phyloP scores from a whole-genome alignment of 2,113 vertebrate genomes.

The Mesitornis unicolor region DNA sequence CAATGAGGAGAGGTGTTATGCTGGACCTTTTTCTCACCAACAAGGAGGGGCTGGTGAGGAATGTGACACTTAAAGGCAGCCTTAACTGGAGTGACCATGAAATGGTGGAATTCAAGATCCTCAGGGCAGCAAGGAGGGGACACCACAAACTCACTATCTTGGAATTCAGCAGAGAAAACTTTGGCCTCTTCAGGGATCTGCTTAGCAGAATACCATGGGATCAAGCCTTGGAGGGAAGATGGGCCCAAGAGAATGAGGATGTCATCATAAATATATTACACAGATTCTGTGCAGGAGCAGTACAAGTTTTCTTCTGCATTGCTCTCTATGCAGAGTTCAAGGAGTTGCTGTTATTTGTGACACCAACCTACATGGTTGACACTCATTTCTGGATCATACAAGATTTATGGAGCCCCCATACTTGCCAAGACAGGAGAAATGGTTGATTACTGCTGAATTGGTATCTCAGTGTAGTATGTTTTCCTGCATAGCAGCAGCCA shows the following conservation, averaged over 20 bases:
- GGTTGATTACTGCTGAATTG: not conserved
- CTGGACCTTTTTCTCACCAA: no score
- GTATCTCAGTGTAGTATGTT: not conserved
- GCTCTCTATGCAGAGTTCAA: not conserved
- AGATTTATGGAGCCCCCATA: not conserved
- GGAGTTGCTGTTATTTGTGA: not conserved
- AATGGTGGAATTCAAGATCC: no score
- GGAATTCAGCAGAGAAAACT: no score
- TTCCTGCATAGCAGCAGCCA: not conserved
- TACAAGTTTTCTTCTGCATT: not conserved
- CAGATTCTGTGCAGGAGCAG: not conserved
- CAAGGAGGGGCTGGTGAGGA: no score
- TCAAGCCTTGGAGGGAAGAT: no score
- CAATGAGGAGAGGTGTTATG: not conserved
- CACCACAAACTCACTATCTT: no score
- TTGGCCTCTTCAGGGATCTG: no score
- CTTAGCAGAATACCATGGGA: no score
- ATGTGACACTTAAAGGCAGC: no score
- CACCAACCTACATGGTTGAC: not conserved
- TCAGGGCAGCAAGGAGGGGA: no score
- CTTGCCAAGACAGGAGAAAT: not conserved
- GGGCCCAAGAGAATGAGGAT: no score
- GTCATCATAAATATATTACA: not conserved
- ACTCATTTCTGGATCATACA: not conserved
- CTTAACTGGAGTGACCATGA: no score